Evolutionary conservation across 2,797 vertebrate genomes (phyloP), one percentile per base, ranked within the genome.

Genomic region (Pogonophryne albipinna): DNA sequence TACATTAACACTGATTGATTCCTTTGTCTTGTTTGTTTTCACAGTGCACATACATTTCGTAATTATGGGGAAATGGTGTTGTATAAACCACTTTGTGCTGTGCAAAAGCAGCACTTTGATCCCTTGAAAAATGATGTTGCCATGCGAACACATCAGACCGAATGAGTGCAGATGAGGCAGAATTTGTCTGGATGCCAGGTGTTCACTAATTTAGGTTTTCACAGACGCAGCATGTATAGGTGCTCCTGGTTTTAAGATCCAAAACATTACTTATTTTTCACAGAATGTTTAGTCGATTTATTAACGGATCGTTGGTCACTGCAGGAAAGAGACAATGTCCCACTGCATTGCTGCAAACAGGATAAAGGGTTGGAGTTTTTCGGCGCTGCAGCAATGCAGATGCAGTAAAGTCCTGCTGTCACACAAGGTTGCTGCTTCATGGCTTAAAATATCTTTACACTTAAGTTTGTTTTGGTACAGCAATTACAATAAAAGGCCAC

Each of bases 291-390:
- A 7, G 5, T 15, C 1, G 3, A 69, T 59, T 52, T 56, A 59
- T 46, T 23, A 42, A 27, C 5, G 10, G 45, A 53, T 27, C 66
- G 50, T 23, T 20, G n/a, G 56, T 62, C 8, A 76, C 58, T 82
- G 74, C 60, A 86, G 71, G 66, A 67, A 19, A 23, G 51, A 68
- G 50, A 64, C 63, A 74, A 62, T 16, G 52, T 53, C 72, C 58
- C 74, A 76, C 92, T 91, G 89, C 89, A 89, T 83, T 92, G 91
- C 87, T 91, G 78, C 85, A 91, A 85, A 90, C 76, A 60, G 41
- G 45, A 23, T 51, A 55, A 65, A 49, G 15, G 63, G 52, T 44
- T 85, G 80, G 77, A 78, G 86, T 34, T 87, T 84, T 82, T 56
- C 49, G 66, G 55, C 41, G 76, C 74, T 83, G 83, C 89, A 89